Conservation (phyloP, 1,140 invertebrate genomes). For the Lucilia cuprina region DNA sequence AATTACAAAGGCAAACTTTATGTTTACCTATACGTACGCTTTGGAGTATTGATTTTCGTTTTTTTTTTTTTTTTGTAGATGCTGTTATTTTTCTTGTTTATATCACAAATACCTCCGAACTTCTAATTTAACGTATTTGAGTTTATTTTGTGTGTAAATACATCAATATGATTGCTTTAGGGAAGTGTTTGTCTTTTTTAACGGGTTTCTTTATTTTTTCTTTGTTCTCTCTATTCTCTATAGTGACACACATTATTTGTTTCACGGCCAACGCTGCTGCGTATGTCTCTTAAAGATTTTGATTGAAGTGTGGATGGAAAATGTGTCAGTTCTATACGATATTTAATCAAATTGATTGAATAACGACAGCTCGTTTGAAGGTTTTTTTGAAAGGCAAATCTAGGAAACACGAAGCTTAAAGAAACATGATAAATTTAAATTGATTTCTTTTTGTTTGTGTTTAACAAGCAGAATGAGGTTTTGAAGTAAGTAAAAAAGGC, state of each 20-base stretch:
- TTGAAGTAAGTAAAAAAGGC: too few relatives aligned
- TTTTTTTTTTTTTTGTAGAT: background rate
- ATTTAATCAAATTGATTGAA: constrained; percentile 4
- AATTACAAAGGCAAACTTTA: background rate
- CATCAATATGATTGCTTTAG: background rate
- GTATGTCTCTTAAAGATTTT: background rate
- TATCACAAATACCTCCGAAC: background rate
- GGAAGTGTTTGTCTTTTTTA: background rate
- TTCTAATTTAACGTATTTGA: background rate
- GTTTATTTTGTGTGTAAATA: background rate
- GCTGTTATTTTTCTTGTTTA: background rate
- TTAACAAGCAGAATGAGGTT: too few relatives aligned
- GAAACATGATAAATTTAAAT: background rate
- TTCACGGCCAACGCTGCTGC: background rate
- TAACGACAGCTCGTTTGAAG: background rate
- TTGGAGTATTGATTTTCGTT: background rate
- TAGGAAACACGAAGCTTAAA: too few relatives aligned
- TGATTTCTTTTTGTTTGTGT: background rate
- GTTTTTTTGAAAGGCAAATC: background rate
- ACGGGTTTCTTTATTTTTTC: background rate
- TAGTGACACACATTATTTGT: background rate
- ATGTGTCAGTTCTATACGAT: background rate
- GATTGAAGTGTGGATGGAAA: background rate
- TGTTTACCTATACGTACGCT: background rate
- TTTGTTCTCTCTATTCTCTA: background rate